phyloP scores from a whole-genome alignment of 2,888 invertebrate species.

The Keiferia lycopersicella region DNA sequence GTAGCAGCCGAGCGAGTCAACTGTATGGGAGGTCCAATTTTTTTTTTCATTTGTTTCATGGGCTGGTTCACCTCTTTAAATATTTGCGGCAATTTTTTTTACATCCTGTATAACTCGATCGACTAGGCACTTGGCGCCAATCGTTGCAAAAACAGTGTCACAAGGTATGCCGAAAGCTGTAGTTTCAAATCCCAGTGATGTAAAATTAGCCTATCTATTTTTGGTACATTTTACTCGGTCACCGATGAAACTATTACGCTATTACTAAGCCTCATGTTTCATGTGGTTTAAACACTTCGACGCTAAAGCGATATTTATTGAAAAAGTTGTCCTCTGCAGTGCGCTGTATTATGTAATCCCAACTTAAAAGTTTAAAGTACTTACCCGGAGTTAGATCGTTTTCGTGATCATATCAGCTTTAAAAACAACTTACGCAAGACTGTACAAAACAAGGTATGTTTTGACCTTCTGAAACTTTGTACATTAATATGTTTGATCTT shows the following conservation, averaged over 20 bases:
- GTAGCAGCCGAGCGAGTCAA: no score
- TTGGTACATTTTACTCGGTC: not conserved
- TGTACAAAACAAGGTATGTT: not conserved
- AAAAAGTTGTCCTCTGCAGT: constrained; percentile 26
- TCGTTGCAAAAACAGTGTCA: no score
- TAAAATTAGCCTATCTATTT: no score
- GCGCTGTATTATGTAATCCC: constrained; percentile 18
- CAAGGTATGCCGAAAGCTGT: no score
- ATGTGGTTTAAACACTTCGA: constrained; percentile 24
- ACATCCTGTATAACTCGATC: no score
- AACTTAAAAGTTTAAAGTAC: constrained; percentile 25
- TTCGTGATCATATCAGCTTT: constrained; percentile 15
- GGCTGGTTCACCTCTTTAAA: no score
- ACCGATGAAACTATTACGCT: constrained; percentile 8
- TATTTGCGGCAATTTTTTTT: no score
- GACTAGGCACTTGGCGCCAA: no score
- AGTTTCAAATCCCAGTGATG: no score
- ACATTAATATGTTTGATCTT: no score
- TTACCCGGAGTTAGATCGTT: constrained; percentile 12
- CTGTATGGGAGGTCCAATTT: no score
- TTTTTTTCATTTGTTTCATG: no score
- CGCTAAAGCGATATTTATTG: constrained; percentile 27
- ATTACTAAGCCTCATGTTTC: constrained; percentile 3
- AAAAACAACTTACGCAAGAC: constrained; percentile 15
- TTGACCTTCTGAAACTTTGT: not conserved